phyloP scores from a whole-genome alignment of 2,888 invertebrate species.

The Stegophylla sp. region DNA sequence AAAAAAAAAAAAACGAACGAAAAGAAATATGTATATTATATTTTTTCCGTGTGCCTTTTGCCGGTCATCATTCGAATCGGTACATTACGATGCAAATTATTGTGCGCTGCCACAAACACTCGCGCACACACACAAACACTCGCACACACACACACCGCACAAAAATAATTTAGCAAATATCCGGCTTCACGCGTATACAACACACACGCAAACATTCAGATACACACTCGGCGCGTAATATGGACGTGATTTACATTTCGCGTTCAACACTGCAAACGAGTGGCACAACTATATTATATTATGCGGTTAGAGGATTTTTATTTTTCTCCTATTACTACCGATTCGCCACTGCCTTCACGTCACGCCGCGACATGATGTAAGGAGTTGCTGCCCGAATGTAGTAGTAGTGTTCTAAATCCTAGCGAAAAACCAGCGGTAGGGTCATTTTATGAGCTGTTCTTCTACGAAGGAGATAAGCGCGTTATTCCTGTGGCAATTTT shows the following conservation, averaged over 20 bases:
- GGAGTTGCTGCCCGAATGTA: no score
- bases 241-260: constrained; percentile 19
- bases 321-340: not conserved
- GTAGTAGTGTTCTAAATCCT: no score
- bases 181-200: not conserved
- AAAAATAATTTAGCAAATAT: constrained; percentile 38
- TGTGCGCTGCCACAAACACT: not conserved
- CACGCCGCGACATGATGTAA: no score
- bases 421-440: no score
- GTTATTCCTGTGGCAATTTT: no score
- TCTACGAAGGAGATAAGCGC: no score
- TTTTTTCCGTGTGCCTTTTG: constrained; percentile 32
- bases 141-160: not conserved
- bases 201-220: not conserved
- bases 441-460: no score
- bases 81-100: constrained; percentile 45
- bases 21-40: constrained; percentile 10
- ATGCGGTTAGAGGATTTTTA: not conserved
- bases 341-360: not conserved
- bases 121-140: not conserved
- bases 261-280: not conserved
- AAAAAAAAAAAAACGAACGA: no score
- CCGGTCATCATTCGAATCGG: constrained; percentile 20
- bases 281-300: no score
- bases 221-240: no score